Base-by-base conservation (phyloP, 2,113 vertebrate species). In the Sinocyclocheilus maitianheensis region DNA sequence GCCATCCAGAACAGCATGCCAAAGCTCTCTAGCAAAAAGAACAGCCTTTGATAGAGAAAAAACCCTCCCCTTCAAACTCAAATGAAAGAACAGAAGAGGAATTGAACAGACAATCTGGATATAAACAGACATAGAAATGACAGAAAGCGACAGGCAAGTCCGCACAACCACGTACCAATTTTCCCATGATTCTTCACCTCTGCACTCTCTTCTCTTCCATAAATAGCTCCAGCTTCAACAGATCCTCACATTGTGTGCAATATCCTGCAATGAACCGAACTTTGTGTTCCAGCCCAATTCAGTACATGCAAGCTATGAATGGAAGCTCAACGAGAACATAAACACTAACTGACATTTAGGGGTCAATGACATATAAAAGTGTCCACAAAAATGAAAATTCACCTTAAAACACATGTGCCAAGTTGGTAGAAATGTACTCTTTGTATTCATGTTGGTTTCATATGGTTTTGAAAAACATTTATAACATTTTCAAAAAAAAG, bases 11-110 rank as follows among this genome's bases (percentile, higher is more conserved):
- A 88, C 72, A 87, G 69, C 24, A 74, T 84, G 51, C 67, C 80
- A 83, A 86, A 62, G 87, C 87, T 84, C 80, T 89, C 55, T 30
- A 88, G 90, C 94, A 90, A 94, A 94, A 93, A 93, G 43, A 90
- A 85, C 87, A 78, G 90, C 92, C 92, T 92, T 94, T 91, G 92
- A 90, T 74, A 90, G 71, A 76, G 65, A 67, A 40, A 48, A 65
- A 16, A 85, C 88, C 90, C 86, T 82, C 87, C 87, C 84, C 88
- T 87, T 88, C 91, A 81, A 87, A 84, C 89, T 80, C 85, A 86
- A 76, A 78, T 90, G 88, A 74, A 87, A 86, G 91, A 93, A 95
- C 94, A 94, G 92, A 89, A 84, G 89, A 88, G 85, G 90, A 90
- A 94, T 93, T 94, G 91, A 94, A 83, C 2, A 84, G 81, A 82